These are phyloP conservation scores for Adrianichthys oophorus DNA, from an alignment of 2,797 vertebrate species.

Conservation along the genomic window DNA sequence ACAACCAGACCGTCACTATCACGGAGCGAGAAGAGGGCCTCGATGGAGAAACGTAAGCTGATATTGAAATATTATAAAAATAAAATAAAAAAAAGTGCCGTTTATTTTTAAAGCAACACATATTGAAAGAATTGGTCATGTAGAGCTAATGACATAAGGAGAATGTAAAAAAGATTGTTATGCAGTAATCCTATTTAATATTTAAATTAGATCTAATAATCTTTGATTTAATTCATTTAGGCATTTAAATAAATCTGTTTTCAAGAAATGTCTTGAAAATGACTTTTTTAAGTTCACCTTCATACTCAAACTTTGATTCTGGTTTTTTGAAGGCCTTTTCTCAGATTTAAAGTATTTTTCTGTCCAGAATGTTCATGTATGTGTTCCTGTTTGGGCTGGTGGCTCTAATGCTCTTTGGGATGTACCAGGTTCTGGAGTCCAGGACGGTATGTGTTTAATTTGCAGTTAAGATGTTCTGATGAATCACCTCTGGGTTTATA, in stretches of 20 bases:
- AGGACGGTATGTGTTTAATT: constrained; percentile 67
- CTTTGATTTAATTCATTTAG: too few relatives aligned
- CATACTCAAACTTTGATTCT: not conserved
- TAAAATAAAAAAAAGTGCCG: not conserved
- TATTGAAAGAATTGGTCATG: too few relatives aligned
- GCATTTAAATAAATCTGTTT: too few relatives aligned
- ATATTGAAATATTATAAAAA: not conserved
- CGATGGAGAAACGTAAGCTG: constrained; percentile 80
- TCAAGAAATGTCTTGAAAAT: too few relatives aligned
- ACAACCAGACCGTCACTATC: constrained; percentile 83
- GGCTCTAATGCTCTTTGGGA: constrained; percentile 65
- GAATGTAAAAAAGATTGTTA: too few relatives aligned
- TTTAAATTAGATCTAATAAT: too few relatives aligned
- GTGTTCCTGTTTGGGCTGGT: constrained; percentile 77
- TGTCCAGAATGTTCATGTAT: constrained; percentile 79
- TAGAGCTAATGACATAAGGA: too few relatives aligned
- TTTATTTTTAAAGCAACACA: not conserved
- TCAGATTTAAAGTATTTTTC: not conserved
- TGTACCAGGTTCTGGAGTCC: constrained; percentile 79
- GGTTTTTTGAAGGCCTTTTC: too few relatives aligned
- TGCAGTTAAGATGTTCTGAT: constrained; percentile 1
- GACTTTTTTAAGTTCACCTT: not conserved
- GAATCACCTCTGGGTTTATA: not conserved
- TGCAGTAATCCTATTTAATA: too few relatives aligned
- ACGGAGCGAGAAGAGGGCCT: constrained; percentile 77